Percentiles rank a stretch among this genome's conserved stretches.
These are phyloP conservation scores for Pseudorhiza aurosa DNA, from an alignment of 30 jellyfish, hydroid and myxozoan genomes.

Conservation along the genomic window DNA sequence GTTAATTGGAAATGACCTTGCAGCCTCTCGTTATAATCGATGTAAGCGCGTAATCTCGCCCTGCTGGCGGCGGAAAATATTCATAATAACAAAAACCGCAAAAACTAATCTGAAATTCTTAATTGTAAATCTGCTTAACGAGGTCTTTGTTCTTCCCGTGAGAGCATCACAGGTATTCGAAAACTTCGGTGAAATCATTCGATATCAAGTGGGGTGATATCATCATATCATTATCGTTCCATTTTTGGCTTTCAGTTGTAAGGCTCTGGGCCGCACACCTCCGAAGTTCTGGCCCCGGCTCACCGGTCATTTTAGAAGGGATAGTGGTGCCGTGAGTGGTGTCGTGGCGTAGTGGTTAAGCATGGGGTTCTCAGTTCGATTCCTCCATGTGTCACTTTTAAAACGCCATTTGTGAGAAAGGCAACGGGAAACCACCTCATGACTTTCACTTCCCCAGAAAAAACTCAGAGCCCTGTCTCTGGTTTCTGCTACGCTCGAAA, in stretches of 20 bases:
- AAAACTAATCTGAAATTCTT: not conserved
- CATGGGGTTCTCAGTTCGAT: too few relatives aligned
- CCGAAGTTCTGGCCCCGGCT: too few relatives aligned
- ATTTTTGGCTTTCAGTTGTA: not conserved
- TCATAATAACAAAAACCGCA: not conserved
- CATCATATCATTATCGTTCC: not conserved
- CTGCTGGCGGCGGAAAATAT: slow-evolving; percentile 3
- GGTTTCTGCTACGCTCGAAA: too few relatives aligned
- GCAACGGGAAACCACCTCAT: too few relatives aligned
- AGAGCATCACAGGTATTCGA: not conserved
- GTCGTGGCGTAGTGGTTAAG: too few relatives aligned
- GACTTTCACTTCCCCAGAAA: too few relatives aligned
- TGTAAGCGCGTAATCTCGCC: not conserved
- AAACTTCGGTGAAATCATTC: not conserved
- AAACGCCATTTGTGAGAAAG: too few relatives aligned
- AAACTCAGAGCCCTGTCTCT: too few relatives aligned
- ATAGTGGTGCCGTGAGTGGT: too few relatives aligned
- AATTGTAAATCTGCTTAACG: not conserved
- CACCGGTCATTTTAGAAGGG: too few relatives aligned
- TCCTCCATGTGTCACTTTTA: too few relatives aligned
- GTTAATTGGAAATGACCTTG: not conserved
- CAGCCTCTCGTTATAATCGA: not conserved
- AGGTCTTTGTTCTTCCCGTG: not conserved
- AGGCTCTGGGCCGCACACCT: too few relatives aligned
- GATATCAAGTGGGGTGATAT: not conserved